Evolutionary conservation across 2,888 invertebrate genomes (phyloP).

Genomic region (Halocaridina rubra): DNA sequence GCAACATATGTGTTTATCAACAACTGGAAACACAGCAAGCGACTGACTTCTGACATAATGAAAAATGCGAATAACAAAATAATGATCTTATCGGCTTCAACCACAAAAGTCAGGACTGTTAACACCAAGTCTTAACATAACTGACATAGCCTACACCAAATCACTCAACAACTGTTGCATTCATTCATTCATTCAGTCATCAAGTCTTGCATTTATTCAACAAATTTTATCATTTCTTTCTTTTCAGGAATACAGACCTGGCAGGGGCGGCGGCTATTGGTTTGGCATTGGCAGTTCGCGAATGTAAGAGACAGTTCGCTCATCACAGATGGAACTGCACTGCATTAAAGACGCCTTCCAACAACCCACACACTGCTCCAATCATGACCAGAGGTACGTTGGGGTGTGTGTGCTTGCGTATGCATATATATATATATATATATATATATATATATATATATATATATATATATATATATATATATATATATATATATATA

Average conservation of each 20-base stretch:
- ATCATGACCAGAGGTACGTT: slow-evolving; percentile 52
- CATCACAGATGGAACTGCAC: slow-evolving; percentile 53
- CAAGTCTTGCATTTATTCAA: too few relatives aligned
- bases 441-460: not conserved
- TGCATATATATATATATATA: too few relatives aligned
- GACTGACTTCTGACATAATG: too few relatives aligned
- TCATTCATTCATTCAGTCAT: too few relatives aligned
- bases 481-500: not conserved
- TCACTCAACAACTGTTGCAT: too few relatives aligned
- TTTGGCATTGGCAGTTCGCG: slow-evolving; percentile 38
- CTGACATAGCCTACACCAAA: too few relatives aligned
- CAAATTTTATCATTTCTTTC: not conserved
- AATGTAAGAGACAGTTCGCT: slow-evolving; percentile 39
- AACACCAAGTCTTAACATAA: too few relatives aligned
- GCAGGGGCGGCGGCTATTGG: slow-evolving; percentile 54
- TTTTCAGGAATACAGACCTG: slow-evolving; percentile 32
- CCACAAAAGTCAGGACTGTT: too few relatives aligned
- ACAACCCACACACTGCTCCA: slow-evolving; percentile 49
- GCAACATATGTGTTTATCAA: too few relatives aligned
- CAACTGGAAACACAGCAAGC: too few relatives aligned
- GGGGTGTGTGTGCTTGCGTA: not conserved
- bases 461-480: not conserved
- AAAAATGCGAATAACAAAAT: too few relatives aligned
- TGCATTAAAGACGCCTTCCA: slow-evolving; percentile 27
- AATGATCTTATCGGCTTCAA: too few relatives aligned